These are phyloP conservation scores for Physocephala rufipes DNA, from an alignment of 2,888 invertebrate genomes.

Conservation along the genomic window DNA sequence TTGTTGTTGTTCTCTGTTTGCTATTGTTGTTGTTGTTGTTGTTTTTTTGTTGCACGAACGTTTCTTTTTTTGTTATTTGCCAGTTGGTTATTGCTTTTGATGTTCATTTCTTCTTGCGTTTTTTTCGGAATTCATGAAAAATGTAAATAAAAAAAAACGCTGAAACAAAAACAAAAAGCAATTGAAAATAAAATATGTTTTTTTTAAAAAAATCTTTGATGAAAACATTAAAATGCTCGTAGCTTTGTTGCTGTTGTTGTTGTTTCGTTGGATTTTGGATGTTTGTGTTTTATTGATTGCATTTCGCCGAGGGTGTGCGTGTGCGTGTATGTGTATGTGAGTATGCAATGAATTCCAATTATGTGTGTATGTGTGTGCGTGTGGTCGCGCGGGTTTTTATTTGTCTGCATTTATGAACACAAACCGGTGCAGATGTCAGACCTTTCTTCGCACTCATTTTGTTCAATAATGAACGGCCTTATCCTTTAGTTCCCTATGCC, in stretches of 20 bases:
- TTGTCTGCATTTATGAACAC: too few relatives aligned
- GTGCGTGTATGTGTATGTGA: too few relatives aligned
- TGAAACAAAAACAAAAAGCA: too few relatives aligned
- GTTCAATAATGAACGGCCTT: too few relatives aligned
- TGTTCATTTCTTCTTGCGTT: background rate
- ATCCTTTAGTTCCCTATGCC: too few relatives aligned
- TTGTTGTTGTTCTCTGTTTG: background rate
- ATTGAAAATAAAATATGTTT: constrained; percentile 1
- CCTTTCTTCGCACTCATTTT: background rate
- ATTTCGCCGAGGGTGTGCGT: constrained; percentile 22
- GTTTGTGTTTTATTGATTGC: background rate
- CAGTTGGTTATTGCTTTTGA: too few relatives aligned
- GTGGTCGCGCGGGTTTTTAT: background rate
- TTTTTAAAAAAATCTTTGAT: constrained; percentile 7
- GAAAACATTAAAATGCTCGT: too few relatives aligned
- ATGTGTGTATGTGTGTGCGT: constrained; percentile 26
- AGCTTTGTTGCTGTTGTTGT: background rate
- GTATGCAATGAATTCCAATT: background rate
- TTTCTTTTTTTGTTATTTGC: too few relatives aligned
- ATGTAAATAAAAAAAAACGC: constrained; percentile 13
- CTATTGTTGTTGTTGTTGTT: background rate
- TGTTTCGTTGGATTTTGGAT: constrained; percentile 3
- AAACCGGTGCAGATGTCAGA: too few relatives aligned
- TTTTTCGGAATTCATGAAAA: background rate
- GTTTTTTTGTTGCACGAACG: too few relatives aligned